Percentiles rank a stretch among this genome's conserved stretches.
phyloP scores from a whole-genome alignment of 2,113 vertebrate species.

The Prochilodus magdalenae region DNA sequence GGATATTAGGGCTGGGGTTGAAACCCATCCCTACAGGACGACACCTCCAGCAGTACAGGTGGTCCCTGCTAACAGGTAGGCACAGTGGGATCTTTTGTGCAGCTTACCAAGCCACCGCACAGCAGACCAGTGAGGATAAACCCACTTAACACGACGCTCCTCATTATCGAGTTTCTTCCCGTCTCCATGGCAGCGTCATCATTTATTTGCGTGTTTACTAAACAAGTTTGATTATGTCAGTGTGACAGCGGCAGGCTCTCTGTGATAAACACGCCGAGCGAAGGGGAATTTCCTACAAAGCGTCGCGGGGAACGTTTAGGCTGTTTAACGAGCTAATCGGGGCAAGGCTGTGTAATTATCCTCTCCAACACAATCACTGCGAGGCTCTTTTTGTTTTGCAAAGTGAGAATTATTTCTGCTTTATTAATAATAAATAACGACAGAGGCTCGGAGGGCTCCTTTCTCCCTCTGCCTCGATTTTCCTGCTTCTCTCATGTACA shows the following conservation, averaged over 20 bases:
- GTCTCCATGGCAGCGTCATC: conserved; percentile 43
- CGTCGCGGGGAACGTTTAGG: conserved; percentile 41
- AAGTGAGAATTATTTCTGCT: conserved; percentile 40
- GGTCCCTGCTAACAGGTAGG: too few relatives aligned
- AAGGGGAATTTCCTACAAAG: conserved; percentile 34
- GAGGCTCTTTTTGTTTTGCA: conserved; percentile 28
- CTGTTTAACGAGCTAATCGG: conserved; percentile 50
- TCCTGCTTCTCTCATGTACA: conserved; percentile 25
- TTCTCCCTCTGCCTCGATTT: background rate
- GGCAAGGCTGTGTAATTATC: conserved; percentile 50
- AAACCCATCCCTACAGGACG: background rate
- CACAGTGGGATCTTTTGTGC: too few relatives aligned
- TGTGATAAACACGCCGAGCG: conserved; percentile 21
- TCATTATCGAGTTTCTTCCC: background rate
- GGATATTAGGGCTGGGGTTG: background rate
- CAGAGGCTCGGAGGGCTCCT: conserved; percentile 8
- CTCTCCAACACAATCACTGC: conserved; percentile 42
- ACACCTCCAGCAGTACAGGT: background rate
- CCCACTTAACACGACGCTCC: conserved; percentile 7
- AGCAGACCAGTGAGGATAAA: conserved; percentile 17
- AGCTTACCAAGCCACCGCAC: background rate
- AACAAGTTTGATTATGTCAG: conserved; percentile 54
- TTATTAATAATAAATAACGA: conserved; percentile 46
- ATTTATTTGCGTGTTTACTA: conserved; percentile 51
- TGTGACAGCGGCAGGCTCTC: conserved; percentile 34